These are phyloP conservation scores for Eleginops maclovinus DNA, from an alignment of 2,113 vertebrate genomes.

Conservation along the genomic window DNA sequence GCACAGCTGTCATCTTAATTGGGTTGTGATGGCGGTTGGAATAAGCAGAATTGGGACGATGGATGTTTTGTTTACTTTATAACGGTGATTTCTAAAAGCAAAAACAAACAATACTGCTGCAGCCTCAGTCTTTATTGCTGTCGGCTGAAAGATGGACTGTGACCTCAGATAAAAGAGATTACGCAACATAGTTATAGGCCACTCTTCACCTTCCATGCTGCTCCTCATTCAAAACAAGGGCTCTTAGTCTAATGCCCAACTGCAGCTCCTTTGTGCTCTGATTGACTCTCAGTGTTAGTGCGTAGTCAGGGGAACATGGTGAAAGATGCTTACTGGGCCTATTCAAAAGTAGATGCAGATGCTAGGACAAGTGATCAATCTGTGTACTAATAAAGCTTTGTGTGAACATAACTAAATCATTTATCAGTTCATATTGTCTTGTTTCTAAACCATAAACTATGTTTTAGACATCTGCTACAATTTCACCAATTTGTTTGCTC, in stretches of 20 bases:
- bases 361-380: neutral
- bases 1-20: neutral
- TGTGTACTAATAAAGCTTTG: too few species aligned
- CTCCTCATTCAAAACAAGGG: conserved; percentile 15
- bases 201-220: conserved; percentile 6
- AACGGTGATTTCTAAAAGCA: conserved; percentile 11
- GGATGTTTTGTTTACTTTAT: conserved; percentile 5
- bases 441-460: neutral
- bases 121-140: neutral
- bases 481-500: neutral
- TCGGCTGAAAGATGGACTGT: conserved; percentile 30
- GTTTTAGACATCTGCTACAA: neutral
- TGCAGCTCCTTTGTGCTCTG: conserved; percentile 13
- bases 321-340: neutral
- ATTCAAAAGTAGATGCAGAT: neutral
- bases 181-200: conserved; percentile 37
- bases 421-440: neutral
- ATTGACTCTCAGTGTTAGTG: neutral
- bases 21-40: neutral
- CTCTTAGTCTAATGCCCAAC: conserved; percentile 1
- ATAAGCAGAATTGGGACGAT: neutral
- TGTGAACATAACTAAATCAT: too few species aligned
- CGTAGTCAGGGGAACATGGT: neutral
- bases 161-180: conserved; percentile 25
- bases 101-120: neutral